Conservation (phyloP, 2,888 invertebrate species). For the Melanotus villosus region DNA sequence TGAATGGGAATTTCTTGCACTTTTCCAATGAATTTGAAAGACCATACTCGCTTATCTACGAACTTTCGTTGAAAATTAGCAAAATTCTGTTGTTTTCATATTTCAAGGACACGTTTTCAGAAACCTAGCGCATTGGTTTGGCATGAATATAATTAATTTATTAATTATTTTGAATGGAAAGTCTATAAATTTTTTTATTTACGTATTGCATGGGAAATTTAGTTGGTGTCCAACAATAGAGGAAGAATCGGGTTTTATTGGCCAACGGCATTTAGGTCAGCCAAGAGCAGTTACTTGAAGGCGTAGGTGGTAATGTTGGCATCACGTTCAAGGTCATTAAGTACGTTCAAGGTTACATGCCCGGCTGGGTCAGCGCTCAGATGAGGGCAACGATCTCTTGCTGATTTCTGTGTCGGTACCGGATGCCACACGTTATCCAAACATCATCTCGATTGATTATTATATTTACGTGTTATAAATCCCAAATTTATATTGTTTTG, state of each 20-base stretch:
- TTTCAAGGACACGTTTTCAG: too few species aligned
- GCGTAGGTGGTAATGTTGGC: conserved; percentile 60
- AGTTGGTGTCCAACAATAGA: not conserved
- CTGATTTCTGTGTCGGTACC: conserved; percentile 42
- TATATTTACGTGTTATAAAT: not conserved
- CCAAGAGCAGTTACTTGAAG: conserved; percentile 55
- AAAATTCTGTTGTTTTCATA: too few species aligned
- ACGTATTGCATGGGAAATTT: too few species aligned
- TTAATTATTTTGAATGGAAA: too few species aligned
- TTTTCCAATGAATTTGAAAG: not conserved
- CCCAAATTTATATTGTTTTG: conserved; percentile 1
- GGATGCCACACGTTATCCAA: conserved; percentile 36
- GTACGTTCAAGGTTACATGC: conserved; percentile 58
- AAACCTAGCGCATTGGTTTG: too few species aligned
- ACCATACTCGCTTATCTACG: not conserved
- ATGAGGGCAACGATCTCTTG: conserved; percentile 47
- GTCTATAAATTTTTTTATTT: too few species aligned
- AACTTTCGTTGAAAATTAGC: not conserved
- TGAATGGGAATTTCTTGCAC: not conserved
- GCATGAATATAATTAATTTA: too few species aligned
- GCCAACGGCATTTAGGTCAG: conserved; percentile 57
- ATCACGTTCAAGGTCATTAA: conserved; percentile 61
- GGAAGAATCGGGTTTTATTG: conserved; percentile 34
- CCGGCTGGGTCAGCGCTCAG: conserved; percentile 56
- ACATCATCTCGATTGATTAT: conserved; percentile 23